These are phyloP conservation scores for Rhabdophis nuchalis DNA, from an alignment of 2,797 vertebrate species.

Conservation along the genomic window DNA sequence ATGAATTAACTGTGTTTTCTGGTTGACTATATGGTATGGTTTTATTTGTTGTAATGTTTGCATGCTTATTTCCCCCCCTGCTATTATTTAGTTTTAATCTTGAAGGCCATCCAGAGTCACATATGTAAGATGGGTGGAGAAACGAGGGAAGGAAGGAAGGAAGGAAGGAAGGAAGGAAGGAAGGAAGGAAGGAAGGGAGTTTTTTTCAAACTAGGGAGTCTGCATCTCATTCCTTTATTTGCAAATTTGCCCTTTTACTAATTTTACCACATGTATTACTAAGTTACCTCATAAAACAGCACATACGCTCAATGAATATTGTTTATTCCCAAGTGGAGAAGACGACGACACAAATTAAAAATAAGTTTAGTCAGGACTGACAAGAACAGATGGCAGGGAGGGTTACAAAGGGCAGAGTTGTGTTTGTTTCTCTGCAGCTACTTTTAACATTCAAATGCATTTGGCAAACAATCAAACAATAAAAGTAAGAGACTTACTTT, in stretches of 20 bases:
- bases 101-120: neutral
- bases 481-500: neutral
- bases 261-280: neutral
- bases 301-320: conserved; percentile 14
- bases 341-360: conserved; percentile 15
- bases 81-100: neutral
- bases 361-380: conserved; percentile 16
- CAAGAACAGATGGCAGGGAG: conserved; percentile 17
- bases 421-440: neutral
- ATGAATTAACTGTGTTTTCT: neutral
- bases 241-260: neutral
- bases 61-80: neutral
- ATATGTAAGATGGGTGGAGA: neutral
- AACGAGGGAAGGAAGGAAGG: neutral
- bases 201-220: neutral
- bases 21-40: neutral
- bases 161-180: too few relatives aligned
- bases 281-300: neutral
- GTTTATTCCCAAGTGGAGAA: conserved; percentile 9
- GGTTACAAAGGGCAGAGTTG: conserved; percentile 6
- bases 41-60: neutral
- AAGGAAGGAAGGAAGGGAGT: too few relatives aligned
- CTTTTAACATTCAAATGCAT: neutral
- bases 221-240: neutral
- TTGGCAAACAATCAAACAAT: neutral